Base-by-base conservation (phyloP, 2,888 invertebrate species). In the Drosophila nr. perissopoda region DNA sequence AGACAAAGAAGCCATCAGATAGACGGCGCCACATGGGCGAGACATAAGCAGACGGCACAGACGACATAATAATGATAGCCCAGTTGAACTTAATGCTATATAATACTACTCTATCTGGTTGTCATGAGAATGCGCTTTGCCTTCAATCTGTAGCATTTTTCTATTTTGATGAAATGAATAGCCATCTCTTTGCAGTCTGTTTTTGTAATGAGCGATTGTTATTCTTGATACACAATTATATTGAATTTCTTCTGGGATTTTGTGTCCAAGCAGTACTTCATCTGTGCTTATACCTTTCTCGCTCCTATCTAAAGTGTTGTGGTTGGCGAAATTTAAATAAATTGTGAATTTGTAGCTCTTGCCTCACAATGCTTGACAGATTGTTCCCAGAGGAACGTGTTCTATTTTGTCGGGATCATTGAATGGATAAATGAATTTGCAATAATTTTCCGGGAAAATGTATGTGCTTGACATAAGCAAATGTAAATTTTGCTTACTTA, bases 21-120 rank as follows among this genome's bases (percentile, higher is more conserved):
- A 73, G 73, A 61, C 62, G 88, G 90, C 87, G 87, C 87, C 90
- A 88, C 77, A 80, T 80, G 74, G 90, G 36, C 87, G 80, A 87
- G 90, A 87, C 87, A 80, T 54, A 63, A 65, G 49, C 75, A 67
- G 71, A 69, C 63, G 51, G 29, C 34, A 42, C 29, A 40, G 74
- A 57, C 59, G 56, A 29, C 69, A 40, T 59, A 25, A 45, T 54
- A 79, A 74, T 77, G 66, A 74, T 61, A 70, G 49, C 77, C 80
- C 70, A 78, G 79, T 78, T 64, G 63, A 54, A 79, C 42, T 34
- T 18, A 29, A n/a, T 29, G 16, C 13, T 27, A 63, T 33, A 25
- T 21, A 52, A 18, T 27, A 29, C 18, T 16, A 52, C 16, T 16
- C n/a, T 31, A 53, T 56, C 13, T 27, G 38, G 53, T n/a, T 49